Evolutionary conservation across 2,113 vertebrate genomes (phyloP).

Genomic region (Stegostoma tigrinum): DNA sequence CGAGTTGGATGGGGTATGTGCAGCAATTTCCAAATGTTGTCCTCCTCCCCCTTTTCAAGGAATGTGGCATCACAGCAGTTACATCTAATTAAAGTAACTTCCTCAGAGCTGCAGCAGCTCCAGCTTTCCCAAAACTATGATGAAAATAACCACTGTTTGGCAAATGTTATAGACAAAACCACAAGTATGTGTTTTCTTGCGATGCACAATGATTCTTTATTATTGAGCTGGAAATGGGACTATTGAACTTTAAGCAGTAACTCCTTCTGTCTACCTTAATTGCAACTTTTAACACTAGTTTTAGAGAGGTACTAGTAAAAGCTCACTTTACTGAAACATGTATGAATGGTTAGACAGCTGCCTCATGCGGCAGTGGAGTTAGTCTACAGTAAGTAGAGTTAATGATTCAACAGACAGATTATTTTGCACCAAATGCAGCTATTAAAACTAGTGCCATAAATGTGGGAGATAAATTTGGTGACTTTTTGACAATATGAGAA

Average conservation of each 20-base stretch:
- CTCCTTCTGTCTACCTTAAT: not conserved
- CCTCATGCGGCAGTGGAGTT: not conserved
- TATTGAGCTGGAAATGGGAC: not conserved
- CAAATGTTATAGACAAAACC: not conserved
- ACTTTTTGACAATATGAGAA: not conserved
- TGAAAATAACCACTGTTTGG: not conserved
- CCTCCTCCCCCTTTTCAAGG: not conserved
- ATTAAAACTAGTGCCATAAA: not conserved
- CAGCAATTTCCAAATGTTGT: not conserved
- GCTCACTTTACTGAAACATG: not conserved
- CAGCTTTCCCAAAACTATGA: not conserved
- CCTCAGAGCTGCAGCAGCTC: not conserved
- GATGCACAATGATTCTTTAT: not conserved
- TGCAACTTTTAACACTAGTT: not conserved
- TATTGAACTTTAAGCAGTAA: not conserved
- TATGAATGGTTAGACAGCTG: not conserved
- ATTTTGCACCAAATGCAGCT: not conserved
- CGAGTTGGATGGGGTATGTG: not conserved
- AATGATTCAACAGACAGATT: not conserved
- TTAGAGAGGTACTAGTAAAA: not conserved
- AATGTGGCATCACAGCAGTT: not conserved
- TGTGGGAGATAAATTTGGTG: not conserved
- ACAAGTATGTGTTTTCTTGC: not conserved
- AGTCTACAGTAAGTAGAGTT: not conserved
- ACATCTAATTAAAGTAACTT: conserved; percentile 1